Conservation (phyloP, 2,113 vertebrate genomes). For the Protobothrops mucrosquamatus region DNA sequence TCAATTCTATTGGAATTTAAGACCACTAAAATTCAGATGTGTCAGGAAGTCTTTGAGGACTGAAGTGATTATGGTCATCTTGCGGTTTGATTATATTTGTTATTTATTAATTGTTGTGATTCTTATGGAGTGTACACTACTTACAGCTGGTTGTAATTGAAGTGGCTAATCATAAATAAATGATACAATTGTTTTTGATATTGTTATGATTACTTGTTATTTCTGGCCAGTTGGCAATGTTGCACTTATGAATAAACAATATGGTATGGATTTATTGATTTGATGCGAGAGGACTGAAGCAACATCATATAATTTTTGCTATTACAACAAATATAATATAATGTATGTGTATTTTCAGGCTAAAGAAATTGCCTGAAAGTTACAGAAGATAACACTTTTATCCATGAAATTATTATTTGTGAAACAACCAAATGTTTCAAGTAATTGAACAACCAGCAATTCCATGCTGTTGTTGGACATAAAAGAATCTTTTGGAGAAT, state of each 20-base stretch:
- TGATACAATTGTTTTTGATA: neutral
- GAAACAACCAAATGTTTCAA: neutral
- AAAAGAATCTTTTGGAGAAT: neutral
- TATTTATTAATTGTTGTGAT: neutral
- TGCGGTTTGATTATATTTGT: neutral
- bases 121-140: neutral
- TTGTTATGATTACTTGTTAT: neutral
- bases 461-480: neutral
- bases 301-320: neutral
- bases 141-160: neutral
- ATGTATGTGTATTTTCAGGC: rapidly evolving
- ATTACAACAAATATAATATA: neutral
- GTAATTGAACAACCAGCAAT: rapidly evolving
- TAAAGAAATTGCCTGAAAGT: neutral
- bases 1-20: neutral
- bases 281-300: rapidly evolving
- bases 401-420: rapidly evolving
- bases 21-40: neutral
- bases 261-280: neutral
- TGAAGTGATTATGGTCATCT: neutral
- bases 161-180: neutral
- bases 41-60: neutral
- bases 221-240: neutral
- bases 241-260: neutral
- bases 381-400: neutral